Evolutionary conservation across 35 echinoderm and acorn worm species (phyloP).

Genomic region (Apostichopus japonicus): DNA sequence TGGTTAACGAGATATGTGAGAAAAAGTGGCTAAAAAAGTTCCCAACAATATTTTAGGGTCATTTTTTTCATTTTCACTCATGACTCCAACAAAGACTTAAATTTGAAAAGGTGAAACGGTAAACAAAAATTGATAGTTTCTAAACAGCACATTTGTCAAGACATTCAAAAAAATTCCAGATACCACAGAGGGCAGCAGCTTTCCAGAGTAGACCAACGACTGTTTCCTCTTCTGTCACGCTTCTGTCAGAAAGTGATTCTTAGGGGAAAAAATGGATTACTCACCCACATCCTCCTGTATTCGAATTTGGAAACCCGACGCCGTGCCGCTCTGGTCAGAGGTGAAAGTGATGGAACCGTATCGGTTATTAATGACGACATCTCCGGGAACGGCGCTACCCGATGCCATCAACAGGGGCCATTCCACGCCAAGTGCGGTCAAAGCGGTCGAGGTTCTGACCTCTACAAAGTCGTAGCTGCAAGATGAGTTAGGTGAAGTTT

Average conservation of each 20-base stretch:
- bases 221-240: too few relatives aligned
- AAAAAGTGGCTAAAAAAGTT: too few relatives aligned
- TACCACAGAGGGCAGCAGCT: too few relatives aligned
- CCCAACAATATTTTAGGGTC: too few relatives aligned
- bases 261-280: background rate
- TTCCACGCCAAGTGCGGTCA: background rate
- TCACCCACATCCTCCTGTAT: constrained; percentile 26
- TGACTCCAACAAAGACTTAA: too few relatives aligned
- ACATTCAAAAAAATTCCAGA: too few relatives aligned
- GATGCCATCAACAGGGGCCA: constrained; percentile 40
- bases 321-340: constrained; percentile 58
- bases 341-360: constrained; percentile 75
- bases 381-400: constrained; percentile 53
- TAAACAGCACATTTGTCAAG: too few relatives aligned
- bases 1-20: too few relatives aligned
- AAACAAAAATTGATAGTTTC: too few relatives aligned
- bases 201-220: too few relatives aligned
- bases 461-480: constrained; percentile 78
- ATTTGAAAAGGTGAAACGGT: too few relatives aligned
- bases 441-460: constrained; percentile 51
- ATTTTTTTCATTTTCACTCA: too few relatives aligned
- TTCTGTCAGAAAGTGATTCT: background rate
- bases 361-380: constrained; percentile 59
- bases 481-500: background rate
- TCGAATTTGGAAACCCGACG: constrained; percentile 61